phyloP scores from a whole-genome alignment of 1,140 invertebrate species.

The Laodelphax striatellus region DNA sequence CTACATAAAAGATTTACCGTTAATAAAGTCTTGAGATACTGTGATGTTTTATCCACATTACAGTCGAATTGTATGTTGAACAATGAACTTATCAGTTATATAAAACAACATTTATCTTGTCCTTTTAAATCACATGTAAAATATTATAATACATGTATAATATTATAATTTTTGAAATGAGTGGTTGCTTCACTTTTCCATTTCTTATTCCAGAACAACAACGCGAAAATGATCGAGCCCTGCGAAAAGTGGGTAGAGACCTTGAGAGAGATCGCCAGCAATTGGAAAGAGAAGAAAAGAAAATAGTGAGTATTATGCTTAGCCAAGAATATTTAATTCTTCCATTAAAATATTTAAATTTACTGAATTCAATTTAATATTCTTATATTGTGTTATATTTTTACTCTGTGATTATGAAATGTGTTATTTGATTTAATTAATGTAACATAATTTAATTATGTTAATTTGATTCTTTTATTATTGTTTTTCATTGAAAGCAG shows the following conservation, averaged over 20 bases:
- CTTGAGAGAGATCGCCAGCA: slow-evolving; percentile 67
- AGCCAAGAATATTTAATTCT: background rate
- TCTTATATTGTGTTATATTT: slow-evolving; percentile 10
- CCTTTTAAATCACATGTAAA: no score
- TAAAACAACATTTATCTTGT: no score
- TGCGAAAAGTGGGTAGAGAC: slow-evolving; percentile 69
- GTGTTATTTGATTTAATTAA: background rate
- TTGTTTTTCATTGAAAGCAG: background rate
- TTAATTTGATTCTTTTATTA: no score
- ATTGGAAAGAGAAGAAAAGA: slow-evolving; percentile 80
- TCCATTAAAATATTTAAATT: no score
- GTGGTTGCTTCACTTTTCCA: background rate
- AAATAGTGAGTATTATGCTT: slow-evolving; percentile 46
- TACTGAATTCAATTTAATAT: no score
- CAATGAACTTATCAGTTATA: no score
- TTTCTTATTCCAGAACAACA: slow-evolving; percentile 58
- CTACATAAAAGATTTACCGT: no score
- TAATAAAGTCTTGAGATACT: no score
- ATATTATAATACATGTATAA: no score
- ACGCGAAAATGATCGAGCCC: slow-evolving; percentile 62
- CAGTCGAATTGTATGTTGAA: no score
- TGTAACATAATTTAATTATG: slow-evolving; percentile 3
- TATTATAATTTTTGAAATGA: background rate
- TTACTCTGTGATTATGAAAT: background rate
- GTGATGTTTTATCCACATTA: no score